Evolutionary conservation across 2,888 invertebrate genomes (phyloP).

Genomic region (Branchipolynoe longqiensis): DNA sequence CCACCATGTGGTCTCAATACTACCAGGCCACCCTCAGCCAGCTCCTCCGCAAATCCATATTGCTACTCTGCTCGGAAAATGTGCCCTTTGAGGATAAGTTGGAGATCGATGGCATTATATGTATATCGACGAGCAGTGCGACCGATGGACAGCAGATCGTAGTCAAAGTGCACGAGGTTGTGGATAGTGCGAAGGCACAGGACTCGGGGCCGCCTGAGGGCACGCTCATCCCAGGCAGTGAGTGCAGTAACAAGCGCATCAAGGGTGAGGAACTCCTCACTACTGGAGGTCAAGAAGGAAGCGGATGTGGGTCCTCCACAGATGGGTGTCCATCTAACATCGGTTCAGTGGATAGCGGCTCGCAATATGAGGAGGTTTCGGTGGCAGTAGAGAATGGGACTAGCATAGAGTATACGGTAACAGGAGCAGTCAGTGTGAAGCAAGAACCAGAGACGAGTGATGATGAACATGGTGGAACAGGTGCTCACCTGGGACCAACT

Average conservation of each 20-base stretch:
- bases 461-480: neutral
- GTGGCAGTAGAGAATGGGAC: constrained; percentile 29
- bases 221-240: neutral
- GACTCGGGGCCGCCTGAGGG: neutral
- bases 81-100: constrained; percentile 62
- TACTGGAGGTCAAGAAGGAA: constrained; percentile 6
- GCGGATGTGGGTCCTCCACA: neutral
- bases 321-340: neutral
- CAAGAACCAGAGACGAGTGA: neutral
- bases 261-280: constrained; percentile 41
- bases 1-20: constrained; percentile 64
- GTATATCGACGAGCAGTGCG: constrained; percentile 60
- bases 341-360: neutral
- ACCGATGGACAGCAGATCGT: constrained; percentile 64
- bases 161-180: constrained; percentile 65
- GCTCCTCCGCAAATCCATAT: constrained; percentile 63
- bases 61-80: constrained; percentile 63
- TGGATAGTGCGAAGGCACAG: constrained; percentile 7
- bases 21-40: constrained; percentile 63
- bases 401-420: constrained; percentile 13
- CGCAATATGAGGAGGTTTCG: neutral
- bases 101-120: constrained; percentile 66
- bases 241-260: neutral
- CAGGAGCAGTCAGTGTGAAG: neutral
- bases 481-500: too few relatives aligned